Base-by-base conservation (phyloP, 2,797 vertebrate genomes). In the Rachycentron canadum region DNA sequence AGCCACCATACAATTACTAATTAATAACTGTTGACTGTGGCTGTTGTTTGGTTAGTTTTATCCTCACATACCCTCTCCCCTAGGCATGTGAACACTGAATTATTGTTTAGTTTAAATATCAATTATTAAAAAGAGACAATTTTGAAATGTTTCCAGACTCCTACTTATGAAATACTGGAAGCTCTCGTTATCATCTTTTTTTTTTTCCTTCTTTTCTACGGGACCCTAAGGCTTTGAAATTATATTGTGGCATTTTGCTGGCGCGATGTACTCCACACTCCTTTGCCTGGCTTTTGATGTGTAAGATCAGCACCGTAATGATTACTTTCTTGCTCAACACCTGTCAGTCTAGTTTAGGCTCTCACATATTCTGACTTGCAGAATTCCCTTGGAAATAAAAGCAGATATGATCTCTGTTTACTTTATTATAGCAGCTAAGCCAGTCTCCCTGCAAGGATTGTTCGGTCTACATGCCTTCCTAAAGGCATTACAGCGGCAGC, bases 351-450 rank as follows among this genome's bases (percentile, higher is more conserved):
- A 32, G 14, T 80, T 73, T 56, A 45, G 55, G 28, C 23, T 73
- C 47, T 79, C 56, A 47, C 87, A 52, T 70, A 91, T 89, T 88
- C 79, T 91, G 87, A 91, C 88, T 87, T 91, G 89, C 81, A 91
- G 74, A 81, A 84, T 81, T 78, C 6, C 9, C 36, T 73, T 72
- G 36, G 59, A 76, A 87, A 69, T 58, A 65, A 67, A 43, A 78
- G 25, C 25, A 66, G 58, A 79, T 78, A 64, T 59, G 14, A 72
- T 82, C 59, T 84, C 36, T 81, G 77, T 89, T 88, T 84, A 82
- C 81, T 75, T 87, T 76, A 64, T 55, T 32, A 38, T 16, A 74
- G 71, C 57, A 69, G 80, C 69, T 76, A 68, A 86, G 69, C 88
- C 57, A 79, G 50, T 79, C n/a, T 90, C 63, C 76, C 17, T 71